These are phyloP conservation scores for Emydocephalus ijimae DNA, from an alignment of 2,113 vertebrate genomes.

Conservation along the genomic window DNA sequence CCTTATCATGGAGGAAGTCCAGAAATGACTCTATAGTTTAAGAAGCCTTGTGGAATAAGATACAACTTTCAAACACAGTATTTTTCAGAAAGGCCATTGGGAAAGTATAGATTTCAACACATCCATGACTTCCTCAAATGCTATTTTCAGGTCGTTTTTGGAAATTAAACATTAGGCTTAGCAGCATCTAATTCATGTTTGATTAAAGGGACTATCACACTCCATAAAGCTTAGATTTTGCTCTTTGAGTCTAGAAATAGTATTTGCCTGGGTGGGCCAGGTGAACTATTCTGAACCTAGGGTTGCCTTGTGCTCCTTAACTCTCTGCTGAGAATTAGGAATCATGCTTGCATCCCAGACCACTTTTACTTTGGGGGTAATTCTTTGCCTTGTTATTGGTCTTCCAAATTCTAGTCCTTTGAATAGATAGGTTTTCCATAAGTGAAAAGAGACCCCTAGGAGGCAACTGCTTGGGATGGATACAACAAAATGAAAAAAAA, in stretches of 20 bases:
- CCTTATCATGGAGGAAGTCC: slow-evolving; percentile 60
- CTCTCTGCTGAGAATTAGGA: slow-evolving; percentile 44
- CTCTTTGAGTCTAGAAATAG: slow-evolving; percentile 66
- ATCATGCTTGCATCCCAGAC: neutral
- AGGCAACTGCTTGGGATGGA: neutral
- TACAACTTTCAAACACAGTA: slow-evolving; percentile 58
- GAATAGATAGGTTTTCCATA: neutral
- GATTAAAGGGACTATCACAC: slow-evolving; percentile 69
- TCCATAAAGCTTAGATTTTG: slow-evolving; percentile 63
- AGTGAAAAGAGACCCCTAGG: neutral
- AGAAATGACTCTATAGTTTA: slow-evolving; percentile 38
- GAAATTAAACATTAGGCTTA: slow-evolving; percentile 72
- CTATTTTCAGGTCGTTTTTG: slow-evolving; percentile 72
- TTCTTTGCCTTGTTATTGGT: neutral
- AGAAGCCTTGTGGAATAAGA: slow-evolving; percentile 57
- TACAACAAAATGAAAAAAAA: neutral
- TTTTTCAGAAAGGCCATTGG: slow-evolving; percentile 66
- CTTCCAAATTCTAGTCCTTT: neutral
- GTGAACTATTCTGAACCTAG: slow-evolving; percentile 61
- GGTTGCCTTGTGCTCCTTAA: slow-evolving; percentile 54
- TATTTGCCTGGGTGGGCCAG: slow-evolving; percentile 72
- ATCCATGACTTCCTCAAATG: slow-evolving; percentile 70
- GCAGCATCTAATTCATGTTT: slow-evolving; percentile 53
- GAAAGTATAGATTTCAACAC: slow-evolving; percentile 71
- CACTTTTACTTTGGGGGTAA: neutral